These are phyloP conservation scores for Andricus curvator DNA, from an alignment of 2,888 invertebrate species.

Conservation along the genomic window DNA sequence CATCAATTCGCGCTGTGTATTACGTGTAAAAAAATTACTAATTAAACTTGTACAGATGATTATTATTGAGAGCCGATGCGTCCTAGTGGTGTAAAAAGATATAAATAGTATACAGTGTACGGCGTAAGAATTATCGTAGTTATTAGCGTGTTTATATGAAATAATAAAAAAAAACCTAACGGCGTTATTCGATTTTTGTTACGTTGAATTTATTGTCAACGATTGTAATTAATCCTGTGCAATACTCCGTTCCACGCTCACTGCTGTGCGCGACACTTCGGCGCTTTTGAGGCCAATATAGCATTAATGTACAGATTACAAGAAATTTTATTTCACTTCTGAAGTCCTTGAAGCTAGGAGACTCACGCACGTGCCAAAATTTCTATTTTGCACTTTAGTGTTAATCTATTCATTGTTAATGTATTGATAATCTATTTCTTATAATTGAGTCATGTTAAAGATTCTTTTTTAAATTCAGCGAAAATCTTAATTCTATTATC, in stretches of 20 bases:
- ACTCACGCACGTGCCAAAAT: constrained; percentile 32
- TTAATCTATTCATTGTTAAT: neutral
- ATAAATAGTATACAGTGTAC: constrained; percentile 58
- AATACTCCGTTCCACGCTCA: constrained; percentile 38
- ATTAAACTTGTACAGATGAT: constrained; percentile 53
- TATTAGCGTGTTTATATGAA: constrained; percentile 44
- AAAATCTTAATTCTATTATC: neutral
- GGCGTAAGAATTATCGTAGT: constrained; percentile 46
- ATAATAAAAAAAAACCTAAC: constrained; percentile 41
- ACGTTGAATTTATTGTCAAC: constrained; percentile 47
- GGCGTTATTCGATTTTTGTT: constrained; percentile 43
- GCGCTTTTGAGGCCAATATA: constrained; percentile 30
- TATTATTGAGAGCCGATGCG: constrained; percentile 52
- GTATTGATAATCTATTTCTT: neutral
- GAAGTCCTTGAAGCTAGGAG: constrained; percentile 4
- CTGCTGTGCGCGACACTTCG: constrained; percentile 26
- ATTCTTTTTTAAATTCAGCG: neutral
- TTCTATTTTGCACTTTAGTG: neutral
- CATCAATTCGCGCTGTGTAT: constrained; percentile 61
- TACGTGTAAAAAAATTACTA: constrained; percentile 53
- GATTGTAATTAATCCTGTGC: constrained; percentile 40
- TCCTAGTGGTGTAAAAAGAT: constrained; percentile 55
- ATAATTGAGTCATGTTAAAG: neutral
- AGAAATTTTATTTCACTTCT: constrained; percentile 18
- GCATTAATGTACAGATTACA: constrained; percentile 24